These are phyloP conservation scores for Cheirogaleus medius DNA, from an alignment of 2,113 vertebrate genomes.

Conservation along the genomic window DNA sequence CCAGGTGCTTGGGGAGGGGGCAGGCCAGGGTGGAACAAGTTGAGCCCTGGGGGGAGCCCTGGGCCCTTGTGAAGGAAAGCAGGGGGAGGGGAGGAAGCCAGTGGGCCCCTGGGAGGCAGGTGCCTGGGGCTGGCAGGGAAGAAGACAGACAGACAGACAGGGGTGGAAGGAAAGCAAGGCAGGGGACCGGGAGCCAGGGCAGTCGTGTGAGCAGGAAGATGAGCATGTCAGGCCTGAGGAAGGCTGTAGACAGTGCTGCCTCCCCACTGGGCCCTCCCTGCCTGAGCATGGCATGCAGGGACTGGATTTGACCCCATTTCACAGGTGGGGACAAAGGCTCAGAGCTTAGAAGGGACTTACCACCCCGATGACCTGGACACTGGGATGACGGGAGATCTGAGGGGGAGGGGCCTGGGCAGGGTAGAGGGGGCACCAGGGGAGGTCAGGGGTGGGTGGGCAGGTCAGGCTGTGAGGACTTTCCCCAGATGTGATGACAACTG, in stretches of 20 bases:
- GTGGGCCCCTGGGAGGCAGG: not conserved
- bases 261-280: not conserved
- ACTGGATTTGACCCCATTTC: not conserved
- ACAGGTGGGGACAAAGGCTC: not conserved
- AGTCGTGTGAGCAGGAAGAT: not conserved
- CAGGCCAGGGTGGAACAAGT: not conserved
- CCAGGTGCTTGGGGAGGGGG: not conserved
- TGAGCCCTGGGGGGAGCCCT: not conserved
- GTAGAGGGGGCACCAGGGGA: not conserved
- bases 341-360: not conserved
- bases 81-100: not conserved
- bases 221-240: not conserved
- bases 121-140: not conserved
- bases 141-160: not conserved
- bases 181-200: not conserved
- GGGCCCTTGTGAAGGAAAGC: not conserved
- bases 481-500: not conserved
- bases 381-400: not conserved
- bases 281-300: not conserved
- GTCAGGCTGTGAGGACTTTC: not conserved
- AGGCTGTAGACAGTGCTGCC: too few species aligned
- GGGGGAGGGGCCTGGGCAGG: not conserved
- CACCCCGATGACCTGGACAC: not conserved
- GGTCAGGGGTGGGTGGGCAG: not conserved
- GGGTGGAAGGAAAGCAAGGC: not conserved